Evolutionary conservation across 2,113 vertebrate genomes (phyloP).

Genomic region (Perognathus longimembris): DNA sequence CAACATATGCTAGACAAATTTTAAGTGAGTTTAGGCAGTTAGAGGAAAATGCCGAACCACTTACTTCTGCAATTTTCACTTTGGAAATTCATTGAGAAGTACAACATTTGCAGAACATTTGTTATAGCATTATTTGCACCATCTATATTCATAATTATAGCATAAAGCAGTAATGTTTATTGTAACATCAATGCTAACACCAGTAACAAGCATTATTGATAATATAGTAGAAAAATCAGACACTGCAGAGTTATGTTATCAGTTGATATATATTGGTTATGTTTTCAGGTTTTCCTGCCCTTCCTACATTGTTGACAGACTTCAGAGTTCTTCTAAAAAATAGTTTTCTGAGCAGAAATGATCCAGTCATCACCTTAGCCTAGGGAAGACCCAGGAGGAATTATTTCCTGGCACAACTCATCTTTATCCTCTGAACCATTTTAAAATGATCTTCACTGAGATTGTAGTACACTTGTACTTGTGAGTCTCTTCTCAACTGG

Average conservation of each 20-base stretch:
- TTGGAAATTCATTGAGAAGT: not conserved
- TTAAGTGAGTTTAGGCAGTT: conserved; percentile 46
- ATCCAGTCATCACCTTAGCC: not conserved
- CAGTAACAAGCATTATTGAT: not conserved
- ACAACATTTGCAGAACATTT: not conserved
- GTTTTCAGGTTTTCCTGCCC: not conserved
- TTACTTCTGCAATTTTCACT: conserved; percentile 23
- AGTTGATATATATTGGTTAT: not conserved
- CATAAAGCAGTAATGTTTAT: not conserved
- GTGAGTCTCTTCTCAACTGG: not conserved
- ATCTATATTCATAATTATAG: not conserved
- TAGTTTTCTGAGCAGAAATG: conserved; percentile 34
- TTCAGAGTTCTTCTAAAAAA: conserved; percentile 14
- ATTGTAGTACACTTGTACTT: not conserved
- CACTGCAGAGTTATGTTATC: not conserved
- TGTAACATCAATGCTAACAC: not conserved
- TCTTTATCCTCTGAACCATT: conserved; percentile 49
- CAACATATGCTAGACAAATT: conserved; percentile 45
- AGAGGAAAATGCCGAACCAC: not conserved
- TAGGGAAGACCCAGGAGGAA: not conserved
- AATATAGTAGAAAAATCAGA: not conserved
- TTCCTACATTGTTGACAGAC: not conserved
- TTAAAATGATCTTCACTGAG: not conserved
- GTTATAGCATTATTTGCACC: not conserved
- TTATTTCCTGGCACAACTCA: not conserved